Evolutionary conservation across 2,797 vertebrate genomes (phyloP).

Genomic region (Thaleichthys pacificus): DNA sequence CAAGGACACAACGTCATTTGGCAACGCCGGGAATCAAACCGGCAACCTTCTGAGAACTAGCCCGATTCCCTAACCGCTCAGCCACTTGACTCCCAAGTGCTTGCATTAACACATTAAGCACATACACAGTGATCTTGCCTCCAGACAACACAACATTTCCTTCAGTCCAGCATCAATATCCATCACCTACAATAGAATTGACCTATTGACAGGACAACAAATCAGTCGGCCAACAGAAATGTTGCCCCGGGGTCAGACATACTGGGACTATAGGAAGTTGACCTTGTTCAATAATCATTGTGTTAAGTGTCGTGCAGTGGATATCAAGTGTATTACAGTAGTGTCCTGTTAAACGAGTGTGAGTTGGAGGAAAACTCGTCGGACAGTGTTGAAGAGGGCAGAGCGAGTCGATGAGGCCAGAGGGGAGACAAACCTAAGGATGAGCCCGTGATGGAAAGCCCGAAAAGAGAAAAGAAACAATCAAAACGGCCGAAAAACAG

Average conservation of each 20-base stretch:
- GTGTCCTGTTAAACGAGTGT: neutral
- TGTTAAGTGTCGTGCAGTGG: too few relatives aligned
- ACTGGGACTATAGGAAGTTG: neutral
- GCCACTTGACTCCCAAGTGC: too few relatives aligned
- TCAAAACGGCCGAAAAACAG: neutral
- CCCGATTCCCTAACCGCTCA: too few relatives aligned
- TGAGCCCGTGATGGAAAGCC: too few relatives aligned
- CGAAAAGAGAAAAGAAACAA: neutral
- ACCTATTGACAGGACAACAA: constrained; percentile 7
- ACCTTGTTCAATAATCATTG: neutral
- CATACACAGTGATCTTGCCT: neutral
- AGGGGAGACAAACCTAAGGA: too few relatives aligned
- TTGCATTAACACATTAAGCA: neutral
- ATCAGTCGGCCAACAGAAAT: constrained; percentile 11
- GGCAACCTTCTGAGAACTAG: too few relatives aligned
- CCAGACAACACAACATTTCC: neutral
- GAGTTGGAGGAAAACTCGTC: neutral
- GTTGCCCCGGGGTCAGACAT: neutral
- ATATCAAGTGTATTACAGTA: too few relatives aligned
- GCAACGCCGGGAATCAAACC: too few relatives aligned
- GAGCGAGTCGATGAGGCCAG: too few relatives aligned
- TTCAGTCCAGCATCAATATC: neutral
- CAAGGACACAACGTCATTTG: too few relatives aligned
- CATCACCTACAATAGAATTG: constrained; percentile 9
- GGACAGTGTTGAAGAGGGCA: too few relatives aligned